Evolutionary conservation across 1,140 invertebrate genomes (phyloP).

Genomic region (Pachypsylla venusta): DNA sequence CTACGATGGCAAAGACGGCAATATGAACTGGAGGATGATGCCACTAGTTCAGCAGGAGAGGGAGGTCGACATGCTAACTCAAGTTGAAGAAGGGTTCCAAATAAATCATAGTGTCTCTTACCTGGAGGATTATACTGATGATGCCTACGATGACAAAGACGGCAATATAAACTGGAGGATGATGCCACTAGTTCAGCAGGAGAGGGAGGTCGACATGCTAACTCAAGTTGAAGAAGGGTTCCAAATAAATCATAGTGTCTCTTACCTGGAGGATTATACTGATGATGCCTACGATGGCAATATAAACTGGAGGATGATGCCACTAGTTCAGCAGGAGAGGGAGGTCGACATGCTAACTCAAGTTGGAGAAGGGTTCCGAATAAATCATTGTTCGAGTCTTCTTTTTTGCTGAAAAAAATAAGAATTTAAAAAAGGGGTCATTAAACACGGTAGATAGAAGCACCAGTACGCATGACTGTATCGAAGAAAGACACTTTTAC

Average conservation of each 20-base stretch:
- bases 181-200: neutral
- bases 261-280: slow-evolving; percentile 3
- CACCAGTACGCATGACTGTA: too few species aligned
- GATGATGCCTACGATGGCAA: neutral
- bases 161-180: too few species aligned
- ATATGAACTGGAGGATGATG: neutral
- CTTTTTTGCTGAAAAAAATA: slow-evolving; percentile 2
- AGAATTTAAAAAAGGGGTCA: too few species aligned
- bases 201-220: neutral
- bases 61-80: neutral
- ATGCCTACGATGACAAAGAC: neutral
- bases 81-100: neutral
- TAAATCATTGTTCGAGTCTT: slow-evolving; percentile 1
- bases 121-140: slow-evolving; percentile 2
- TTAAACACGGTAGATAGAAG: too few species aligned
- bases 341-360: neutral
- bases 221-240: neutral
- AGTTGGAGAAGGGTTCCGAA: slow-evolving; percentile 2
- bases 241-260: neutral
- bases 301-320: neutral
- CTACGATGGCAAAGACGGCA: neutral
- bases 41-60: neutral
- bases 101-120: slow-evolving; percentile 1
- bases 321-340: neutral
- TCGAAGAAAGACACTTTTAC: too few species aligned